These are phyloP conservation scores for Mixornis gularis DNA, from an alignment of 2,113 vertebrate genomes.

Conservation along the genomic window DNA sequence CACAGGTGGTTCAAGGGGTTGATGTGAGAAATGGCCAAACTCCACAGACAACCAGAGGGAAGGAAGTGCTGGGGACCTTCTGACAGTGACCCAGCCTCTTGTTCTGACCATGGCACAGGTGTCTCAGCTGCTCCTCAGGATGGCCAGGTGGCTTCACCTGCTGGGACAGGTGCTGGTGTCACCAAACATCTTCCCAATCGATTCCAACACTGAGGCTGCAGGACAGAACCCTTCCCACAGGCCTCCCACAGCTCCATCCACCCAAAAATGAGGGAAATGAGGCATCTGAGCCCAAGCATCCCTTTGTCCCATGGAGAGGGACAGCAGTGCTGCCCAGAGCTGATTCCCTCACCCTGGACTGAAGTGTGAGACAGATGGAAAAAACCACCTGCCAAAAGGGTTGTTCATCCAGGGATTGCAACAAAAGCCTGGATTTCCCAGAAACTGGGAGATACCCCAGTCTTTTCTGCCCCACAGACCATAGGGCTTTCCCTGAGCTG, in stretches of 20 bases:
- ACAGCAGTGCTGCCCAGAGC: not conserved
- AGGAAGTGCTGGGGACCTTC: not conserved
- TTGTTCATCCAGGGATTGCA: not conserved
- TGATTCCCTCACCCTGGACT: not conserved
- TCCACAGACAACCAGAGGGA: not conserved
- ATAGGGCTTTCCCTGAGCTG: not conserved
- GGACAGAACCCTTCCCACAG: not conserved
- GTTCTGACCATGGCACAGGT: not conserved
- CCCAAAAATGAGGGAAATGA: not conserved
- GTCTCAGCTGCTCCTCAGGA: not conserved
- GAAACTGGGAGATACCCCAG: not conserved
- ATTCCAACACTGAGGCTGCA: not conserved
- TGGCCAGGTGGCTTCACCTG: not conserved
- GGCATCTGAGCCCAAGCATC: not conserved
- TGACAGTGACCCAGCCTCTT: not conserved
- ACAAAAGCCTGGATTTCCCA: not conserved
- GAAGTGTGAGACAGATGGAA: not conserved
- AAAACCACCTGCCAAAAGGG: not conserved
- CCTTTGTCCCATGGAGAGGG: not conserved
- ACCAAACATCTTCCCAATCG: not conserved
- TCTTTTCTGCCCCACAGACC: not conserved
- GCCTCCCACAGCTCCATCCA: not conserved
- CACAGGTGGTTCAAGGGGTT: not conserved
- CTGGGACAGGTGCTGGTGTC: not conserved
- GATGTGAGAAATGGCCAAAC: fast-evolving